Evolutionary conservation across 1,140 invertebrate genomes (phyloP).

Genomic region (Amyelois transitella): DNA sequence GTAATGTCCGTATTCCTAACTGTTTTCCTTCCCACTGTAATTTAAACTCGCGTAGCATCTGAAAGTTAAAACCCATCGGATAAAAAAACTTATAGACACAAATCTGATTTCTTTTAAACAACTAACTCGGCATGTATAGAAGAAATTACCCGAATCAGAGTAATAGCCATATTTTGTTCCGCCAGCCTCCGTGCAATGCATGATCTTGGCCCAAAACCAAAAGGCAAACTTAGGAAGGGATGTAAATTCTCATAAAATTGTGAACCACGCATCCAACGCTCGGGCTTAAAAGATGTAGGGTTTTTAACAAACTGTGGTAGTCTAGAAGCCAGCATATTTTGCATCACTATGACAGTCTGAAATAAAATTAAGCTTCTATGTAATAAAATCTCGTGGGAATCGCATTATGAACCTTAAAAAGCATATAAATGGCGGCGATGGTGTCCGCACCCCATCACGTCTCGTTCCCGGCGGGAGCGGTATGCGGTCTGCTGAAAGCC

Average conservation of each 20-base stretch:
- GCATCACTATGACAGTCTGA: conserved; percentile 90
- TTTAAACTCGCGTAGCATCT: conserved; percentile 81
- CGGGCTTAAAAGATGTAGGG: conserved; percentile 82
- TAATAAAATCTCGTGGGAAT: too few relatives aligned
- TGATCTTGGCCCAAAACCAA: conserved; percentile 90
- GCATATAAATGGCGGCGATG: too few relatives aligned
- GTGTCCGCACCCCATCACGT: too few relatives aligned
- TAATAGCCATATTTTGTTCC: conserved; percentile 89
- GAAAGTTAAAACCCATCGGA: conserved; percentile 56
- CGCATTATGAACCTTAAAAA: too few relatives aligned
- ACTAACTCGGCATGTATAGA: too few relatives aligned
- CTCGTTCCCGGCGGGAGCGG: too few relatives aligned
- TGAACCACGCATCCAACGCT: conserved; percentile 81
- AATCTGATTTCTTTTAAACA: conserved; percentile 8
- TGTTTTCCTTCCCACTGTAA: conserved; percentile 80
- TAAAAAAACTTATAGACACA: conserved; percentile 7
- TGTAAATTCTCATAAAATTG: conserved; percentile 74
- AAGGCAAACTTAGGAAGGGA: conserved; percentile 89
- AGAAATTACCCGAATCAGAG: conserved; percentile 85
- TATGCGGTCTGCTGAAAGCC: too few relatives aligned
- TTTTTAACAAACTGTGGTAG: conserved; percentile 81
- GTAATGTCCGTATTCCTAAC: conserved; percentile 79
- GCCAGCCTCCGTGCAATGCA: conserved; percentile 92
- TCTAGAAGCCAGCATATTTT: conserved; percentile 87
- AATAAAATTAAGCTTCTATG: conserved; percentile 41